A percentile compares a stretch with the other conserved stretches of the same genome.
Evolutionary conservation across 1,140 invertebrate species (phyloP).

Genomic region (Eriocheir sinensis): DNA sequence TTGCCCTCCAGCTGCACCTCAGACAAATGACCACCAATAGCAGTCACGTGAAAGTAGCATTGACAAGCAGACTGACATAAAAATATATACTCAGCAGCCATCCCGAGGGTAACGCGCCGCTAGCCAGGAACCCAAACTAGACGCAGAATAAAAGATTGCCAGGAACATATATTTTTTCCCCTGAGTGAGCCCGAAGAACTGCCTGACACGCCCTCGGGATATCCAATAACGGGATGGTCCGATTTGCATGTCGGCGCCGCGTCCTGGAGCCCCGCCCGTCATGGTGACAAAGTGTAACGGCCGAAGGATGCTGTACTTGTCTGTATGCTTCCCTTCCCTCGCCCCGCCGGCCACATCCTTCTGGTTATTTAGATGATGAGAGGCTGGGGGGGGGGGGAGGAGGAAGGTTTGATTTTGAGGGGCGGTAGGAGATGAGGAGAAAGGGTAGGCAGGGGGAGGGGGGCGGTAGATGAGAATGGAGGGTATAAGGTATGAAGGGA

Average conservation of each 20-base stretch:
- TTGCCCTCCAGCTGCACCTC: too few relatives aligned
- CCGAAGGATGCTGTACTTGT: not conserved
- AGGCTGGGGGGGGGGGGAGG: not conserved
- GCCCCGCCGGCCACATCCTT: not conserved
- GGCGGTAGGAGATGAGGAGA: not conserved
- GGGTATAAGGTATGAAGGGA: too few relatives aligned
- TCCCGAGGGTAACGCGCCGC: too few relatives aligned
- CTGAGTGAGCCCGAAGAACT: not conserved
- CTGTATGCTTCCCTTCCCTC: not conserved
- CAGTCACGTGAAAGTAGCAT: too few relatives aligned
- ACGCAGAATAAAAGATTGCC: not conserved
- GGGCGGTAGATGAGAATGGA: not conserved
- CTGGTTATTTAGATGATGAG: not conserved
- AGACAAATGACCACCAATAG: too few relatives aligned
- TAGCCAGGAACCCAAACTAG: too few relatives aligned
- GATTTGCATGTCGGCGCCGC: not conserved
- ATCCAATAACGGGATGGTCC: constrained; percentile 23
- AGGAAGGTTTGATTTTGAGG: not conserved
- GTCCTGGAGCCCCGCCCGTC: not conserved
- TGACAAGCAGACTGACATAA: too few relatives aligned
- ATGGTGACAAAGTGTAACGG: not conserved
- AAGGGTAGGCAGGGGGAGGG: not conserved
- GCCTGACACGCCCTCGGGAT: not conserved
- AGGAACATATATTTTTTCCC: not conserved
- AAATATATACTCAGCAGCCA: too few relatives aligned